Evolutionary conservation across 2,797 vertebrate species (phyloP), one percentile per base, ranked within the genome.

Genomic region (Squalus acanthias): DNA sequence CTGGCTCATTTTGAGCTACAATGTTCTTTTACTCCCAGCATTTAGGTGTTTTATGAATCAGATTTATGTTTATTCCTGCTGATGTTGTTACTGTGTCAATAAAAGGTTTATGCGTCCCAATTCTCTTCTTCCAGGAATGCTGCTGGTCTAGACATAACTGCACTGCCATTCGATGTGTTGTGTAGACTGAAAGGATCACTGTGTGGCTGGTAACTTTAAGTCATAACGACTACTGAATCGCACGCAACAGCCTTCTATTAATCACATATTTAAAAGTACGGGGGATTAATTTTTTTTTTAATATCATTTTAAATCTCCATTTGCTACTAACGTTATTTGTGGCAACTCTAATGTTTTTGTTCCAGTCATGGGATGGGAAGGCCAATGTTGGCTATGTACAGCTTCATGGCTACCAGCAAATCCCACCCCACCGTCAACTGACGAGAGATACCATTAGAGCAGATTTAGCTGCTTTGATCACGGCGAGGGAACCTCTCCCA

Each of bases 11-110:
- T 95, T 29, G 39, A 72, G 22, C 93, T 22, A 57, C 46, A 72
- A 70, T 72, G 93, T 53, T 50, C 69, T 72, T 29, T 72, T 53
- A 72, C 69, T 72, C 69, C 22, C 69, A 72, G 93, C 69, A 72
- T 69, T 95, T 69, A 72, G 67, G 69, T 26, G 26, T 69, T 72
- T 95, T 95, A 72, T 95, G 93, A 95, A 70, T 95, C 93, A 72
- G 67, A 95, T 39, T 92, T 92, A 92, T 92, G 57, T 92, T 92
- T 92, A 92, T 92, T 92, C n/a, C 60, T 92, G 39, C 20, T 29
- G 46, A 95, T 53, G 69, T 69, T 26, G 67, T 95, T 95, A 95
- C 50, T 53, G 46, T 15, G 22, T 70, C 93, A 95, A 72, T 95
- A 95, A 95, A 92, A 72, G 39, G 72, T 95, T 74, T 95, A 95